Percentiles rank a stretch among this genome's conserved stretches.
phyloP scores from a whole-genome alignment of 2,888 invertebrate species.

The Microctonus aethiopoides region DNA sequence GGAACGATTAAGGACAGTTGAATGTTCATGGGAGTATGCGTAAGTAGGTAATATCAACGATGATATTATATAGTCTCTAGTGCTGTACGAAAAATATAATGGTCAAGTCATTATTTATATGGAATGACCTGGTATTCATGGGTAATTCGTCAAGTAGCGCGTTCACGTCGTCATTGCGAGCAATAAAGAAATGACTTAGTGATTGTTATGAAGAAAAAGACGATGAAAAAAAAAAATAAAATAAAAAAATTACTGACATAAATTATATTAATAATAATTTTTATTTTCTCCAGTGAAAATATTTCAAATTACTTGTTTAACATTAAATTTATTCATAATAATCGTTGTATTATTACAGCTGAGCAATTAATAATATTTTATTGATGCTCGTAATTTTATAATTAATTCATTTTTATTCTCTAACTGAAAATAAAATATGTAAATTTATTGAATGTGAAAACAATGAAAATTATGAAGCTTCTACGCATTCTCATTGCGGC shows the following conservation, averaged over 20 bases:
- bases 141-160: constrained; percentile 31
- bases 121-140: constrained; percentile 31
- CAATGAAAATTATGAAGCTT: constrained; percentile 25
- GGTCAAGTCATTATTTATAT: constrained; percentile 27
- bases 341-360: too few species aligned
- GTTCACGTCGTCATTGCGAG: constrained; percentile 2
- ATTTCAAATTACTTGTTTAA: too few species aligned
- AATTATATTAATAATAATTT: too few species aligned
- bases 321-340: background rate
- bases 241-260: too few species aligned
- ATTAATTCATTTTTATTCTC: too few species aligned
- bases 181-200: background rate
- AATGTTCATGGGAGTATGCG: constrained; percentile 28
- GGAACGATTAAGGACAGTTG: background rate
- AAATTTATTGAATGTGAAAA: constrained; percentile 26
- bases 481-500: background rate
- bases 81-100: constrained; percentile 2
- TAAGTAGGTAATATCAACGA: constrained; percentile 28
- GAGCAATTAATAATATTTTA: too few species aligned
- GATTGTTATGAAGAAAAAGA: background rate
- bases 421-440: background rate
- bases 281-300: too few species aligned
- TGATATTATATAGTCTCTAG: constrained; percentile 4
- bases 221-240: background rate
- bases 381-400: too few species aligned